Evolutionary conservation across 2,113 vertebrate genomes (phyloP).

Genomic region (Leucosticte australis): DNA sequence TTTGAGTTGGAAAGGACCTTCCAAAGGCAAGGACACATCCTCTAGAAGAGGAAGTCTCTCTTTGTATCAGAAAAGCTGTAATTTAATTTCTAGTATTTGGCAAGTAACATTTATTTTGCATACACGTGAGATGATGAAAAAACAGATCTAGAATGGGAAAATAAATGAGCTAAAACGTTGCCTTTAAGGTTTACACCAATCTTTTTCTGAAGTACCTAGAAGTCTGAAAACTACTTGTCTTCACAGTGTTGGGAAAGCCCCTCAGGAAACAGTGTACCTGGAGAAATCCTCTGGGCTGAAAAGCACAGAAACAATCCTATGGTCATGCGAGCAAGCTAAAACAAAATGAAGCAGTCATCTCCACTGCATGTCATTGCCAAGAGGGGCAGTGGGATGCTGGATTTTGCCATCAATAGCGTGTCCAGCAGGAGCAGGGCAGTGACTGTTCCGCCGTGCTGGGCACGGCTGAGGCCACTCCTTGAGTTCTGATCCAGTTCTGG

Average conservation of each 20-base stretch:
- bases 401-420: background rate
- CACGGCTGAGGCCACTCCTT: background rate
- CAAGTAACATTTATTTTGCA: background rate
- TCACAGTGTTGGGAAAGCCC: background rate
- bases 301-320: background rate
- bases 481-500: background rate
- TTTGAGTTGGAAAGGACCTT: background rate
- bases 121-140: background rate
- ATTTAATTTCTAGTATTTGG: background rate
- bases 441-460: background rate
- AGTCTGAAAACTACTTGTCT: background rate
- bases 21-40: background rate
- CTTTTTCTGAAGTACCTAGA: background rate
- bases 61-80: background rate
- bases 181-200: background rate
- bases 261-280: background rate
- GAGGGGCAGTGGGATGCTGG: background rate
- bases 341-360: background rate
- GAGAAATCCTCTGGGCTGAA: background rate
- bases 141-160: background rate
- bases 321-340: background rate
- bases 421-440: background rate
- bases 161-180: background rate
- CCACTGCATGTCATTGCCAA: background rate
- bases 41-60: background rate